Percentiles rank a stretch among this genome's conserved stretches.
Evolutionary conservation across 2,113 vertebrate genomes (phyloP).

Genomic region (Talpa occidentalis): DNA sequence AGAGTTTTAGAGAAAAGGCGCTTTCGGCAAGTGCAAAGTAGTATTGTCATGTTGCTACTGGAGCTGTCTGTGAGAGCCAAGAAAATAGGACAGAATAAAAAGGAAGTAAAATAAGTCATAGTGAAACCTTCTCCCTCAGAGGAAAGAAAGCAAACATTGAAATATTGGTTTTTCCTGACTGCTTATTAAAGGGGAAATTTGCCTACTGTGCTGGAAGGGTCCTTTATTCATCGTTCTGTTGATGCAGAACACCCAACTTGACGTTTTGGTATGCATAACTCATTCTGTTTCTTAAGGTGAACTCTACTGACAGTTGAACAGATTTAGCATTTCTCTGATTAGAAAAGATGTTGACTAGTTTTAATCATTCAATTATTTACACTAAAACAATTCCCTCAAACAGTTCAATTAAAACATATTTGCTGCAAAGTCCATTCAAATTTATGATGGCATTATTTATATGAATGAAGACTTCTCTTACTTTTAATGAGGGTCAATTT

Average conservation of each 20-base stretch:
- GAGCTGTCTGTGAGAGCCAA: constrained; percentile 76
- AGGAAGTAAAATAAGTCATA: constrained; percentile 70
- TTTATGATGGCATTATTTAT: constrained; percentile 48
- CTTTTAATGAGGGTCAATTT: neutral
- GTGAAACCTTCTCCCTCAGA: constrained; percentile 74
- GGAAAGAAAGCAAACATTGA: constrained; percentile 75
- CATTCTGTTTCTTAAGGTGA: constrained; percentile 56
- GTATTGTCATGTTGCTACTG: constrained; percentile 77
- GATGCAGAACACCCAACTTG: constrained; percentile 43
- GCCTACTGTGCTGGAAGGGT: constrained; percentile 72
- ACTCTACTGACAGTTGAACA: constrained; percentile 46
- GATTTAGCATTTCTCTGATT: constrained; percentile 49
- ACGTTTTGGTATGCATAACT: constrained; percentile 51
- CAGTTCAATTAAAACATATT: constrained; percentile 34
- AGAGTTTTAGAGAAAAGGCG: constrained; percentile 74
- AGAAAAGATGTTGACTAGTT: constrained; percentile 53
- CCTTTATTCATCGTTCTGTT: constrained; percentile 62
- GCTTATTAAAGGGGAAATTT: constrained; percentile 75
- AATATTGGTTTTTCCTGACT: constrained; percentile 73
- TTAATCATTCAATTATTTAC: constrained; percentile 59
- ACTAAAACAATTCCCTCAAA: constrained; percentile 2
- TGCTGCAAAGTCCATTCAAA: neutral
- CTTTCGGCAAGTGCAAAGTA: constrained; percentile 79
- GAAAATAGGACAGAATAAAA: constrained; percentile 74
- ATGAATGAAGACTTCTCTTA: constrained; percentile 29